Percentiles rank a stretch among this genome's conserved stretches.
Evolutionary conservation across 2,888 invertebrate genomes (phyloP).

Genomic region (Exocentrus adspersus): DNA sequence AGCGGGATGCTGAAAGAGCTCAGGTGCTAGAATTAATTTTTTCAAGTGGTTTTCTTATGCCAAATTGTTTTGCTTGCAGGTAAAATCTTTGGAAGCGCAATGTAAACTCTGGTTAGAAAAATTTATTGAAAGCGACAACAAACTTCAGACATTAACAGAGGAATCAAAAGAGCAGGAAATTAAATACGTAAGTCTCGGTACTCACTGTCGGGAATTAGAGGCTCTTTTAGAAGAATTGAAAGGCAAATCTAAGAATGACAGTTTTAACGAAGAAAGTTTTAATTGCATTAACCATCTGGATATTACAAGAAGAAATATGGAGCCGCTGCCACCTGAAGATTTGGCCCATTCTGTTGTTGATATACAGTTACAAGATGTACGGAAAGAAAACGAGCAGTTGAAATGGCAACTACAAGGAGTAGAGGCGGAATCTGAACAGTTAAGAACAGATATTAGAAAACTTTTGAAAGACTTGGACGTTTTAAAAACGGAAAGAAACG

Average conservation of each 20-base stretch:
- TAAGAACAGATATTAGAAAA: constrained; percentile 14
- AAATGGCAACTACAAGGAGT: constrained; percentile 34
- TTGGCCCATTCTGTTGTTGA: constrained; percentile 62
- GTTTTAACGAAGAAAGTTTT: constrained; percentile 45
- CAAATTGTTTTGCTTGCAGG: constrained; percentile 57
- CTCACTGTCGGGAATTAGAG: constrained; percentile 57
- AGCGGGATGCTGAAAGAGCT: constrained; percentile 65
- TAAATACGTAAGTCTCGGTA: constrained; percentile 50
- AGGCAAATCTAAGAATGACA: constrained; percentile 46
- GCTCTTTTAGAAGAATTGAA: constrained; percentile 65
- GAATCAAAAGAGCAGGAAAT: constrained; percentile 51
- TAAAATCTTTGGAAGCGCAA: constrained; percentile 60
- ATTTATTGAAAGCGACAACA: constrained; percentile 52
- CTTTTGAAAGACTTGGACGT: constrained; percentile 6
- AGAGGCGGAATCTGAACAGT: constrained; percentile 3
- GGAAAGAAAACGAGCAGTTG: constrained; percentile 52
- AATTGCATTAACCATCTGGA: constrained; percentile 14
- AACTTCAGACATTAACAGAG: constrained; percentile 48
- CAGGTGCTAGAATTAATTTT: constrained; percentile 51
- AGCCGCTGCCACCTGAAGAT: constrained; percentile 50
- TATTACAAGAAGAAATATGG: constrained; percentile 39
- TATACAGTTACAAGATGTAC: constrained; percentile 59
- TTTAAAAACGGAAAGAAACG: constrained; percentile 9
- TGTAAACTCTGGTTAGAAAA: constrained; percentile 54
- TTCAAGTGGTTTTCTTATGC: constrained; percentile 2